Conservation (phyloP, 2,113 vertebrate species). For the Thalassoma bifasciatum region DNA sequence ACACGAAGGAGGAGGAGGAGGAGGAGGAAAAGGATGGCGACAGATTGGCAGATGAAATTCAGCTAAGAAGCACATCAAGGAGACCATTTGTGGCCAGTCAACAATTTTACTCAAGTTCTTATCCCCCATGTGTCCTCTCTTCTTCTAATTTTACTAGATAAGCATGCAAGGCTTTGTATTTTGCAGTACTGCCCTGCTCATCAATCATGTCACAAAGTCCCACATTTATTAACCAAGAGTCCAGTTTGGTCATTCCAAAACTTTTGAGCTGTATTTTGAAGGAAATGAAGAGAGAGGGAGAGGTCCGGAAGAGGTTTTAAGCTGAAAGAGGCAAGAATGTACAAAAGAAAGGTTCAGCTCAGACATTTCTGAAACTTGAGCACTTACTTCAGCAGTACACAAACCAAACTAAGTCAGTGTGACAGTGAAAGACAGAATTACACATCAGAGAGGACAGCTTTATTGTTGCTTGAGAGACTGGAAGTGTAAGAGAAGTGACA, state of each 20-base stretch:
- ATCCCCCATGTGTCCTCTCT: background rate
- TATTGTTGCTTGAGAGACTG: conserved; percentile 16
- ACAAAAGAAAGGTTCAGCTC: background rate
- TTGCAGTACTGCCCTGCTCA: background rate
- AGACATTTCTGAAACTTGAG: background rate
- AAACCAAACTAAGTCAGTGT: conserved; percentile 5
- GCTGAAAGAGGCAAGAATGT: background rate
- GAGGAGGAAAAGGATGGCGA: conserved; percentile 23
- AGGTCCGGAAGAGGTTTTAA: background rate
- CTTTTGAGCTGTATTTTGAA: background rate
- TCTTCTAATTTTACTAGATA: background rate
- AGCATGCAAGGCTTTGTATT: background rate
- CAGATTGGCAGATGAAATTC: conserved; percentile 41
- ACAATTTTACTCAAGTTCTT: background rate
- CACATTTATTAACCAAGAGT: background rate
- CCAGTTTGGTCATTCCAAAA: background rate
- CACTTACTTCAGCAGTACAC: conserved; percentile 3
- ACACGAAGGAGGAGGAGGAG: conserved; percentile 13
- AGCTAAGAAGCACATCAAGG: conserved; percentile 22
- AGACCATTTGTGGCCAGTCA: conserved; percentile 24
- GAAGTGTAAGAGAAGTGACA: conserved; percentile 10
- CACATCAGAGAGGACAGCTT: conserved; percentile 23
- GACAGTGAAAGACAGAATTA: conserved; percentile 40
- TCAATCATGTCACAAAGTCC: background rate
- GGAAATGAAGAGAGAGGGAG: background rate